phyloP scores from a whole-genome alignment of 2,888 invertebrate species.

The Cryptus viduatorius region DNA sequence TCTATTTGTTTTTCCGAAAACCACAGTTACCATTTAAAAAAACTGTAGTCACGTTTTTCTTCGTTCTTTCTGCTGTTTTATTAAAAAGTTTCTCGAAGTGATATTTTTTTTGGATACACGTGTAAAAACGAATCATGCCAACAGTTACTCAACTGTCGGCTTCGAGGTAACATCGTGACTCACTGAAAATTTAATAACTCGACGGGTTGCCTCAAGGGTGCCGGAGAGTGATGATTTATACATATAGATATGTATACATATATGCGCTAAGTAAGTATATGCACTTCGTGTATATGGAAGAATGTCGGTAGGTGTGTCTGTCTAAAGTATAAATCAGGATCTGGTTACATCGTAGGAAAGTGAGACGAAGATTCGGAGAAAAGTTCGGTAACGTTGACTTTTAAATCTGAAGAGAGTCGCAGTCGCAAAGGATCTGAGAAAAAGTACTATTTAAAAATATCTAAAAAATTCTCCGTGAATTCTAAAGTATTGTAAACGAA shows the following conservation, averaged over 20 bases:
- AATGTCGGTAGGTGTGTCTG: constrained; percentile 53
- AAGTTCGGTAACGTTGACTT: constrained; percentile 29
- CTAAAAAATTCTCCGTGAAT: neutral
- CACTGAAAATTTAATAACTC: constrained; percentile 69
- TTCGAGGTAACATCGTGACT: constrained; percentile 41
- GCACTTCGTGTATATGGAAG: constrained; percentile 29
- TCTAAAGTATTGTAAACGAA: neutral
- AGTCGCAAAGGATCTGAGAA: neutral
- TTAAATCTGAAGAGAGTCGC: constrained; percentile 26
- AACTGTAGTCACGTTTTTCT: neutral
- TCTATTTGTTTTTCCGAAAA: no score
- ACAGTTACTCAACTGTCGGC: constrained; percentile 62
- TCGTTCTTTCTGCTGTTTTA: neutral
- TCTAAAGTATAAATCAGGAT: constrained; percentile 76
- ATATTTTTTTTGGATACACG: constrained; percentile 9
- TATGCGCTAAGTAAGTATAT: constrained; percentile 38
- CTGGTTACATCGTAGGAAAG: constrained; percentile 66
- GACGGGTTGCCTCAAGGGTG: constrained; percentile 49
- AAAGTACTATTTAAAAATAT: neutral
- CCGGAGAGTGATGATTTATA: constrained; percentile 65
- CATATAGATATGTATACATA: constrained; percentile 66
- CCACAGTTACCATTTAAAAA: neutral
- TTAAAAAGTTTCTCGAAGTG: constrained; percentile 5
- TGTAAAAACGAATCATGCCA: constrained; percentile 57
- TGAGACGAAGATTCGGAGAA: constrained; percentile 11